Conservation (phyloP, 1,140 invertebrate species). For the Drosophila gunungcola region DNA sequence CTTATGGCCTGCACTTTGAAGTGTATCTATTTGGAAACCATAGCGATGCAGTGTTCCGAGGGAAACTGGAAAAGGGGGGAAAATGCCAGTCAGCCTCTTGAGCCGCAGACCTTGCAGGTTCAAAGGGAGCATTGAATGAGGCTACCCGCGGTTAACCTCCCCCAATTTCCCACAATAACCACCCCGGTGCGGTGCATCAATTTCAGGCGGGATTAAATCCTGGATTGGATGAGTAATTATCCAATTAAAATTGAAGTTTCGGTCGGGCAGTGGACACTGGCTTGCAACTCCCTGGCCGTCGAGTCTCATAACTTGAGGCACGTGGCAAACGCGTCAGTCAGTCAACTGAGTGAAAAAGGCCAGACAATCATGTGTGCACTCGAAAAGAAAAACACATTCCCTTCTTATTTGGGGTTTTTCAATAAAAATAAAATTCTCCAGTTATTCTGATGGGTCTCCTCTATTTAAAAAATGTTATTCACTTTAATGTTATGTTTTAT, state of each 20-base stretch:
- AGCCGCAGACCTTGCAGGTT: conserved; percentile 21
- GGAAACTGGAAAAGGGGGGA: background rate
- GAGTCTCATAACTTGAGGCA: conserved; percentile 42
- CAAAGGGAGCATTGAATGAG: conserved; percentile 30
- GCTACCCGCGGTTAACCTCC: conserved; percentile 3
- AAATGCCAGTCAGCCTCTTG: conserved; percentile 33
- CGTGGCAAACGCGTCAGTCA: conserved; percentile 52
- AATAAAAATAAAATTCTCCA: no score
- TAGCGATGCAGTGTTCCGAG: conserved; percentile 57
- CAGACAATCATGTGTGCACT: conserved; percentile 22
- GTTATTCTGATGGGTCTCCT: no score
- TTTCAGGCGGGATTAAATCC: conserved; percentile 62
- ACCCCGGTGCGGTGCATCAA: conserved; percentile 35
- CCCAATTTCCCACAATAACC: conserved; percentile 10
- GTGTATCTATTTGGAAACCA: conserved; percentile 65
- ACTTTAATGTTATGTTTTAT: no score
- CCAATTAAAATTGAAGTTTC: conserved; percentile 72
- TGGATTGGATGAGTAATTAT: conserved; percentile 75
- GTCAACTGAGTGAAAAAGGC: conserved; percentile 43
- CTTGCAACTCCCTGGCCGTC: background rate
- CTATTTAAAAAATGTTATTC: no score
- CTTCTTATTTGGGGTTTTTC: no score
- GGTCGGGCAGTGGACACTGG: conserved; percentile 17
- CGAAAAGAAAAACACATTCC: background rate
- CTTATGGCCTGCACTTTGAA: conserved; percentile 40